Base-by-base conservation (phyloP, 1,140 invertebrate genomes). In the Bilobella aurantiaca region DNA sequence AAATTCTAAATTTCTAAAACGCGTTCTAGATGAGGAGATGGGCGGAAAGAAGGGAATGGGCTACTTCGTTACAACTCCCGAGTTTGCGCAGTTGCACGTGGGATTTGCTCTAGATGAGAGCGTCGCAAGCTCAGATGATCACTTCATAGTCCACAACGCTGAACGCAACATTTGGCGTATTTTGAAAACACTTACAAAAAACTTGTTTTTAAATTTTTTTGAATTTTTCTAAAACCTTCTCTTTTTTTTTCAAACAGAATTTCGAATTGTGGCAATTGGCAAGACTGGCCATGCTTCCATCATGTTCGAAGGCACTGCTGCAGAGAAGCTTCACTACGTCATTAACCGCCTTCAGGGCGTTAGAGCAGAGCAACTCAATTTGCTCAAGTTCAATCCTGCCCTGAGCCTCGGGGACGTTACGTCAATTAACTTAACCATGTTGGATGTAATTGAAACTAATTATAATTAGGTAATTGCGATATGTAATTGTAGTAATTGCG, bases 71-170 rank as follows among this genome's bases (percentile, higher is more conserved):
- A 74, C 85, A 16, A 87, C 85, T 0, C 76, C 85, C 25, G 84
- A 88, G 37, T 96, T 96, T 74, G 84, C 85, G 73, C 78, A 83
- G 3, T 76, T 97, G 16, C 95, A 96, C 74, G 79, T 96, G 66
- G 93, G 90, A 0, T 92, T 95, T 78, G 85, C 87, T n/a, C 75
- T 98, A 47, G 93, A 98, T 78, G 94, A 98, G 80, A 93, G 89
- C 3, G 79, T 89, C 58, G 84, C 86, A 1, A 86, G 81, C 73
- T 79, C 82, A 21, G 81, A 76, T 25, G 82, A 87, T 14, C 77
- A 80, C n/a, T 89, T 84, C 75, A 78, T 81, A 18, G 76, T 91
- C 0, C 92, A 86, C 76, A 87, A 90, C 77, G 89, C 84, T 12
- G 90, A 93, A 78, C 79, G 88, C 66, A 79, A 79, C 53, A 81